These are phyloP conservation scores for Oscheius sp. DNA, from an alignment of 2,888 invertebrate species.

Conservation along the genomic window DNA sequence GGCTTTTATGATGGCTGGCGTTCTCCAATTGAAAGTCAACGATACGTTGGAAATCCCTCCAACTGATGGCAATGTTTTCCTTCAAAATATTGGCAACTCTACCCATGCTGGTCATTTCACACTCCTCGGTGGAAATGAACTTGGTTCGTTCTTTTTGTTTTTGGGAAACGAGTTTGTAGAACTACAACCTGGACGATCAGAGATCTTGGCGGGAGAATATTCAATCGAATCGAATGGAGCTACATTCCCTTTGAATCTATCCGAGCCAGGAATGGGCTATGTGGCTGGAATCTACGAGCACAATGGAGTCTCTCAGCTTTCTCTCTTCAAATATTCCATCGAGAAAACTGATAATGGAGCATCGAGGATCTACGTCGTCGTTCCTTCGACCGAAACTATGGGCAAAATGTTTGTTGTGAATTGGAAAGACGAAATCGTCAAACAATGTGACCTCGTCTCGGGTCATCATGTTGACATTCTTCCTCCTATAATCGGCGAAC, in stretches of 20 bases:
- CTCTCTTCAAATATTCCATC: conserved; percentile 47
- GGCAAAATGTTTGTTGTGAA: conserved; percentile 45
- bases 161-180: not conserved
- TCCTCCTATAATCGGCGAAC: conserved; percentile 57
- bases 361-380: conserved; percentile 55
- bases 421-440: conserved; percentile 35
- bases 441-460: conserved; percentile 31
- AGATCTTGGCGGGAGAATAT: conserved; percentile 44
- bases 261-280: conserved; percentile 48
- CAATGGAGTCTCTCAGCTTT: conserved; percentile 35
- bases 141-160: not conserved
- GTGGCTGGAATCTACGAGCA: conserved; percentile 53
- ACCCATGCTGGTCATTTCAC: conserved; percentile 34
- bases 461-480: conserved; percentile 55
- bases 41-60: conserved; percentile 48
- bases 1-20: conserved; percentile 79
- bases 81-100: conserved; percentile 51
- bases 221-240: conserved; percentile 34
- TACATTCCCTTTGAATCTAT: conserved; percentile 35
- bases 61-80: conserved; percentile 33
- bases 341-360: conserved; percentile 63
- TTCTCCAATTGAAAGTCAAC: conserved; percentile 59
- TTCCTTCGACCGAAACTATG: conserved; percentile 29
- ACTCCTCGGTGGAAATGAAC: conserved; percentile 26
- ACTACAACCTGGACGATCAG: conserved; percentile 39